A percentile compares a stretch with the other conserved stretches of the same genome.
Evolutionary conservation across 2,113 vertebrate genomes (phyloP).

Genomic region (Oncorhynchus keta): DNA sequence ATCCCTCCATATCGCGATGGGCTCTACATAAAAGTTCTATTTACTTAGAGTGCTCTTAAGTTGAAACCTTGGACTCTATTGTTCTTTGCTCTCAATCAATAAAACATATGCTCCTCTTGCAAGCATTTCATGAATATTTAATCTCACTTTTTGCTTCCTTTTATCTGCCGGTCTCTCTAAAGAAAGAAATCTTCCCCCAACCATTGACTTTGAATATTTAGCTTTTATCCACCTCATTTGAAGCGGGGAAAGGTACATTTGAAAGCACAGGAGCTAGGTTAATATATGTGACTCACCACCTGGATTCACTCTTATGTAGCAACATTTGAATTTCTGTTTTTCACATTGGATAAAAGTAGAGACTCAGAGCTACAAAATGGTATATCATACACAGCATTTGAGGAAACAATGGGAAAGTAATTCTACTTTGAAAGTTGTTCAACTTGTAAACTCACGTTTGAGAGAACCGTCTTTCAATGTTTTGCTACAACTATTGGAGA

Average conservation of each 20-base stretch:
- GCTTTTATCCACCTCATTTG: conserved; percentile 60
- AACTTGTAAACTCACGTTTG: too few relatives aligned
- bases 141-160: conserved; percentile 67
- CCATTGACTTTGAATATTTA: conserved; percentile 60
- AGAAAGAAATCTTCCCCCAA: conserved; percentile 49
- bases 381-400: too few relatives aligned
- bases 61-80: conserved; percentile 56
- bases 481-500: too few relatives aligned
- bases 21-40: conserved; percentile 35
- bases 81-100: conserved; percentile 71
- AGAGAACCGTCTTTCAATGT: too few relatives aligned
- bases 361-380: too few relatives aligned
- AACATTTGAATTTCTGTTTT: too few relatives aligned
- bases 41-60: conserved; percentile 58
- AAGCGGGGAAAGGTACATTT: conserved; percentile 35
- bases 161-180: conserved; percentile 56
- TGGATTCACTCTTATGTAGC: too few relatives aligned
- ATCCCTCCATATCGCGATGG: conserved; percentile 3
- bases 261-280: conserved; percentile 23
- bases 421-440: too few relatives aligned
- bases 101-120: conserved; percentile 69
- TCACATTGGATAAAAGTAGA: too few relatives aligned
- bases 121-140: conserved; percentile 72
- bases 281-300: neutral
- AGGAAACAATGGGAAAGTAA: too few relatives aligned